These are phyloP conservation scores for Pollicipes pollicipes DNA, from an alignment of 1,140 invertebrate genomes.

Conservation along the genomic window DNA sequence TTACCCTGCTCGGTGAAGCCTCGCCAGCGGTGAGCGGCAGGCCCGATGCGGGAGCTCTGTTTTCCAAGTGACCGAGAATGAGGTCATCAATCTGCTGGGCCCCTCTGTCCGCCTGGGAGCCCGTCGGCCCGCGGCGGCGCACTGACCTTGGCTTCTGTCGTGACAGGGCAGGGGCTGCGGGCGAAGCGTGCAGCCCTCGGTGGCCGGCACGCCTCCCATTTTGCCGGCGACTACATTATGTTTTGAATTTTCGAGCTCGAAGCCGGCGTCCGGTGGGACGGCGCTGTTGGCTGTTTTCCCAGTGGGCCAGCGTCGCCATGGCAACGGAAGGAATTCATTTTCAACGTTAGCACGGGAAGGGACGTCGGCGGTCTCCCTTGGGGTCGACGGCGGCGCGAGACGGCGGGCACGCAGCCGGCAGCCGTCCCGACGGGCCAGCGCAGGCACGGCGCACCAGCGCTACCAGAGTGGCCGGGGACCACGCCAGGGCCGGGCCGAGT, in stretches of 20 bases:
- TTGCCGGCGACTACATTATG: neutral
- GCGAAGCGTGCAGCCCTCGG: neutral
- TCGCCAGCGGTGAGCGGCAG: no score
- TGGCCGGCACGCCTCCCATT: neutral
- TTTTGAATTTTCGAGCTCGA: neutral
- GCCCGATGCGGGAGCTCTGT: no score
- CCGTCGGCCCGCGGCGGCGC: no score
- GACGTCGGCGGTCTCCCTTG: neutral
- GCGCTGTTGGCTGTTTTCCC: neutral
- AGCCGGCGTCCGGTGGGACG: neutral
- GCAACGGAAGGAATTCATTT: neutral
- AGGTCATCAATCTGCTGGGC: no score
- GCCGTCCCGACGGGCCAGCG: neutral
- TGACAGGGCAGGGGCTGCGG: no score
- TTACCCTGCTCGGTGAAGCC: no score
- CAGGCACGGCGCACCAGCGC: no score
- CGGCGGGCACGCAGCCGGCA: neutral
- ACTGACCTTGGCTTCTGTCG: neutral
- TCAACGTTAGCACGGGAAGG: conserved; percentile 1
- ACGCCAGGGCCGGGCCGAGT: no score
- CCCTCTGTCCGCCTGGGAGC: no score
- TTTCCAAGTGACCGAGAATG: no score
- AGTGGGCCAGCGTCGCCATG: neutral
- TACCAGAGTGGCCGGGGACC: neutral
- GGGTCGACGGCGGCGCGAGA: no score